phyloP scores from a whole-genome alignment of 2,888 invertebrate species.

The Liodrosophila aerea region DNA sequence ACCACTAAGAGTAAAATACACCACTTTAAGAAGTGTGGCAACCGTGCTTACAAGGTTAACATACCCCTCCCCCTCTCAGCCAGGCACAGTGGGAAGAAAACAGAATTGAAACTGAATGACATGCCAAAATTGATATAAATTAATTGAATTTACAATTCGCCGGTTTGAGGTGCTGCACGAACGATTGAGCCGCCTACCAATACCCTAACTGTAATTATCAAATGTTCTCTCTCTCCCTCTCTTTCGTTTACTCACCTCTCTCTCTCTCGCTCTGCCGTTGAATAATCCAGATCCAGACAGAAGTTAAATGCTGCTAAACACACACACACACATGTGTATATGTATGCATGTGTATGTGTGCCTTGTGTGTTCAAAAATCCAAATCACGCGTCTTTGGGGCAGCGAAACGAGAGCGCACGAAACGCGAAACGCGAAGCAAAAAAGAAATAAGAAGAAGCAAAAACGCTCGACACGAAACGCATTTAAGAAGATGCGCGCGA shows the following conservation, averaged over 20 bases:
- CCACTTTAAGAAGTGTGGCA: too few species aligned
- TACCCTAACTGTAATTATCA: too few species aligned
- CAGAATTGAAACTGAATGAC: too few species aligned
- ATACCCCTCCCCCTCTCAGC: too few species aligned
- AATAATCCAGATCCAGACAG: conserved; percentile 41
- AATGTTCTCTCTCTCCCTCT: too few species aligned
- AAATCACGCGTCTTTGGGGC: conserved; percentile 44
- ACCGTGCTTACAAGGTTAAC: too few species aligned
- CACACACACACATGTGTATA: conserved; percentile 14
- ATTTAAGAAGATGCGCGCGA: conserved; percentile 52
- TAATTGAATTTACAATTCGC: too few species aligned
- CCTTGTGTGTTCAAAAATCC: conserved; percentile 28
- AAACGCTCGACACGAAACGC: conserved; percentile 48
- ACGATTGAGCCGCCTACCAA: too few species aligned
- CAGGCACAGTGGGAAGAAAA: too few species aligned
- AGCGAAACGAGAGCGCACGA: conserved; percentile 40
- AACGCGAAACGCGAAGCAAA: conserved; percentile 8
- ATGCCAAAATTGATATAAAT: too few species aligned
- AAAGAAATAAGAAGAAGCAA: conserved; percentile 1
- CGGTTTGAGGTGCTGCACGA: too few species aligned
- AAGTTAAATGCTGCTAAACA: conserved; percentile 36
- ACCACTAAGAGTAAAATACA: too few species aligned
- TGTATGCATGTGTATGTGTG: conserved; percentile 12
- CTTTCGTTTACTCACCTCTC: conserved; percentile 68
- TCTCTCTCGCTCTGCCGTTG: conserved; percentile 39